phyloP scores from a whole-genome alignment of 2,888 invertebrate genomes.

The Tenthredo amoena region DNA sequence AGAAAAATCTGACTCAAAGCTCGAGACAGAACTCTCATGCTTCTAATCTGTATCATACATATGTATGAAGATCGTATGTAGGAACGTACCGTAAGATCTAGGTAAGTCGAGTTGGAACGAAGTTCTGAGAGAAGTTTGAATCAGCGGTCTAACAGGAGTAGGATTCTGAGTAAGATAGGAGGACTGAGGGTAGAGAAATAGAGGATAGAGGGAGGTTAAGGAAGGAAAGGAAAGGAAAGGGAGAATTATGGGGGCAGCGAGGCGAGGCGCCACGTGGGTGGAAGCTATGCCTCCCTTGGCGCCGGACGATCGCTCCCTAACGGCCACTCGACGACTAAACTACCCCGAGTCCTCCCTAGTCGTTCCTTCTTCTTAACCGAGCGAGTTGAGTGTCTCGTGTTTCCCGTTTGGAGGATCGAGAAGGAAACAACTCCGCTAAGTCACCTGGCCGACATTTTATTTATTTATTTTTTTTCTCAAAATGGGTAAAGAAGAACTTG shows the following conservation, averaged over 20 bases:
- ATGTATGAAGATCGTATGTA: too few relatives aligned
- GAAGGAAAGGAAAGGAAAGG: constrained; percentile 54
- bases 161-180: constrained; percentile 9
- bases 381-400: background rate
- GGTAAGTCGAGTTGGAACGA: background rate
- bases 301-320: constrained; percentile 76
- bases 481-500: background rate
- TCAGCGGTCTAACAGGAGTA: constrained; percentile 13
- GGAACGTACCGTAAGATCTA: background rate
- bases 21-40: too few relatives aligned
- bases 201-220: constrained; percentile 64
- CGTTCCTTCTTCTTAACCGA: constrained; percentile 43
- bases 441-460: background rate
- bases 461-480: background rate
- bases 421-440: background rate
- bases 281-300: constrained; percentile 76
- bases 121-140: constrained; percentile 17
- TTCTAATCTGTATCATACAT: too few relatives aligned
- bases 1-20: too few relatives aligned
- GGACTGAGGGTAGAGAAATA: constrained; percentile 59
- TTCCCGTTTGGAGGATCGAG: background rate
- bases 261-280: constrained; percentile 73
- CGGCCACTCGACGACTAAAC: constrained; percentile 75
- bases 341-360: constrained; percentile 64
- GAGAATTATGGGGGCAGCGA: constrained; percentile 73